Evolutionary conservation across 2,888 invertebrate species (phyloP), one percentile per base, ranked within the genome.

Genomic region (Cordilura impudica): DNA sequence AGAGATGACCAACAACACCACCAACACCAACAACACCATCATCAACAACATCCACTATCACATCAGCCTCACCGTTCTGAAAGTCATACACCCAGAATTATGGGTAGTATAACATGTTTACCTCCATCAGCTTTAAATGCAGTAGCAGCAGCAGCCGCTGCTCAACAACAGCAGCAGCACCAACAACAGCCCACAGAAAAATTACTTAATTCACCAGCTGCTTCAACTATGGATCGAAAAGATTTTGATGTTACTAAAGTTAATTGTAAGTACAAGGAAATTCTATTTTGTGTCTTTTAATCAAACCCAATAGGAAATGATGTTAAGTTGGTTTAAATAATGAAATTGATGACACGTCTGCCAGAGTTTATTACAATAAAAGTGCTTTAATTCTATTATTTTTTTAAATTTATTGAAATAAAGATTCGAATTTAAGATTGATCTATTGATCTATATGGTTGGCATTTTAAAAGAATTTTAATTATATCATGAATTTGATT

Each of bases 211-310:
- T 88, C 90, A 72, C 88, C 90, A 63, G 79, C 79, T 75, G 63
- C 71, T 23, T 45, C 79, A 7, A 14, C 69, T 21, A 54, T 79
- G 43, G 79, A 79, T 14, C 79, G 82, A 67, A 76, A 89, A 69
- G 90, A 90, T 45, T 90, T 90, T 80, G 90, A 90, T 84, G 85
- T 90, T 81, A 86, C 89, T 81, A 90, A 90, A 87, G 88, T 90
- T 71, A 90, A 89, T 86, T 88, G 90, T 90, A 84, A 90, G 90
- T 90, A 84, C 21, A 72, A 2, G 31, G 14, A 60, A 10, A 51
- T 23, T 58, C 60, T 4, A 1, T 61, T 31, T 35, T 4, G 1
- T 23, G 26, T 16, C 18, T 6, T 19, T 18, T 4, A 16, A 8
- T 7, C 14, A 6, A 10, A 49, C 39, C 60, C 45, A 49, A 1